phyloP scores from a whole-genome alignment of 2,888 invertebrate genomes.

The Odontothrips loti region DNA sequence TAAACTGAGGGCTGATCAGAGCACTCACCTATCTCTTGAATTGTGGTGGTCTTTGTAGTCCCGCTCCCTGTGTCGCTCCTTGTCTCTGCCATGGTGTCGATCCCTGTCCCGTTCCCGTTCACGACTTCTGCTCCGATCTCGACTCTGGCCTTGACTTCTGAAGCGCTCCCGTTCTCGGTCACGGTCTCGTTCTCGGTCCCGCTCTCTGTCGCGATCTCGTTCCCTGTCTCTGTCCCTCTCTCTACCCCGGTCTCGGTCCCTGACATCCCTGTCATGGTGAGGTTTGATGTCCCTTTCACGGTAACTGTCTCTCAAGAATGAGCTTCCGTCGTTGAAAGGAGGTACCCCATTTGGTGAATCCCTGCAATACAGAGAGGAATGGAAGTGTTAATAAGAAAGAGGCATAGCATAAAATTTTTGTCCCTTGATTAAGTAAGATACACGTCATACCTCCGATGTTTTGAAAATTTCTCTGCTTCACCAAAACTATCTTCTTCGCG shows the following conservation, averaged over 20 bases:
- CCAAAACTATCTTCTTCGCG: slow-evolving; percentile 47
- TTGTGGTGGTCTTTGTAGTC: slow-evolving; percentile 15
- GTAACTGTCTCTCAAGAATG: slow-evolving; percentile 8
- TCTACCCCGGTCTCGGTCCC: slow-evolving; percentile 38
- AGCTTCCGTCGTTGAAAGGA: slow-evolving; percentile 22
- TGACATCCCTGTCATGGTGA: slow-evolving; percentile 33
- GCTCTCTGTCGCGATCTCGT: slow-evolving; percentile 45
- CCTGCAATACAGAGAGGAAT: neutral
- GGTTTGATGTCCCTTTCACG: neutral
- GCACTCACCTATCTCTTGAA: neutral
- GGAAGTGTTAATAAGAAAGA: neutral
- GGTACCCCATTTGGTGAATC: slow-evolving; percentile 19
- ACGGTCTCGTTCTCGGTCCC: slow-evolving; percentile 40
- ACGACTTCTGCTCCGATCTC: slow-evolving; percentile 31
- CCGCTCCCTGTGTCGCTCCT: slow-evolving; percentile 17
- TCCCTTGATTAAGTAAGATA: neutral
- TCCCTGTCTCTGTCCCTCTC: slow-evolving; percentile 38
- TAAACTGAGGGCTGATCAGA: neutral
- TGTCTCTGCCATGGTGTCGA: slow-evolving; percentile 32
- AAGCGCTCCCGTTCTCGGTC: slow-evolving; percentile 39
- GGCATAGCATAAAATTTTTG: too few relatives aligned
- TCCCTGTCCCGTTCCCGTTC: slow-evolving; percentile 25
- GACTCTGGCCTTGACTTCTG: slow-evolving; percentile 31
- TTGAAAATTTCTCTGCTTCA: slow-evolving; percentile 45
- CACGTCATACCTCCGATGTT: slow-evolving; percentile 28